Percentiles rank a stretch among this genome's conserved stretches.
These are phyloP conservation scores for Oncorhynchus mykiss DNA, from an alignment of 2,113 vertebrate species.

Conservation along the genomic window DNA sequence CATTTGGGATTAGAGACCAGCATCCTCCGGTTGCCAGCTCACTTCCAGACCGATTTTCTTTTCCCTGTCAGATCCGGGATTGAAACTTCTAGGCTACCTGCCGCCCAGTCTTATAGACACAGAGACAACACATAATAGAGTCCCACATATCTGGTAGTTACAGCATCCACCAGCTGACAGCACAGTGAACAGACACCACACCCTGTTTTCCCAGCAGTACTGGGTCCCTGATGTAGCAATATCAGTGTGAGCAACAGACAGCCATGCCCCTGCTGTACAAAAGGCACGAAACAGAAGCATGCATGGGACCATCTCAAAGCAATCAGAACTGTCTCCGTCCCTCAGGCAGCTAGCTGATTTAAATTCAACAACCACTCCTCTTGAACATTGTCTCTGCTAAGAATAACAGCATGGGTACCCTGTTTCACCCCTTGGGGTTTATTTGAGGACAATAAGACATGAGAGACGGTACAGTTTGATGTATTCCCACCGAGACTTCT, in stretches of 20 bases:
- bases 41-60: no score
- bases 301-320: neutral
- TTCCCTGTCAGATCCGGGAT: no score
- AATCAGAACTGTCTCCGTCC: slow-evolving; percentile 13
- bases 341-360: slow-evolving; percentile 1
- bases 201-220: no score
- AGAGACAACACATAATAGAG: no score
- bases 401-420: slow-evolving; percentile 34
- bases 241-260: neutral
- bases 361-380: neutral
- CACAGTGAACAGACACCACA: no score
- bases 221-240: no score
- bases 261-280: neutral
- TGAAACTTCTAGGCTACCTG: no score
- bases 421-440: slow-evolving; percentile 16
- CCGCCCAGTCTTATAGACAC: no score
- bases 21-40: no score
- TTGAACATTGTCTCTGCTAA: slow-evolving; percentile 20
- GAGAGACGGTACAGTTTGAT: slow-evolving; percentile 7
- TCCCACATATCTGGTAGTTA: no score
- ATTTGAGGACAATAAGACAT: slow-evolving; percentile 33
- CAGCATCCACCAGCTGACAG: no score
- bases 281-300: neutral
- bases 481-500: neutral
- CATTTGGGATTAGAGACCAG: no score